Percentiles rank a stretch among this genome's conserved stretches.
Evolutionary conservation across 1,140 invertebrate genomes (phyloP).

Genomic region (Drosophila orosa): DNA sequence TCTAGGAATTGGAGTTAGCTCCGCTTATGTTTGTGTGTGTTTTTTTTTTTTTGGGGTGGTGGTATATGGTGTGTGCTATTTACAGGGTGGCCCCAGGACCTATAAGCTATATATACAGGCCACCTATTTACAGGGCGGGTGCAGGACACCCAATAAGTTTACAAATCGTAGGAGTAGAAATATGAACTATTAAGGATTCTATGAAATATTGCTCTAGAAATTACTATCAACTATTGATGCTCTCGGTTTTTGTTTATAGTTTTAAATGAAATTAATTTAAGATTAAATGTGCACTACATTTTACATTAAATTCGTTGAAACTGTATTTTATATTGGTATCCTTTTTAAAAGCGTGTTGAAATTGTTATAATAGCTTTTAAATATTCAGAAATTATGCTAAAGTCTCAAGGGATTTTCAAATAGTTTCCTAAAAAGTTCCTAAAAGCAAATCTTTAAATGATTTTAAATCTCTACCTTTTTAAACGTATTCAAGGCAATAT

Average conservation of each 20-base stretch:
- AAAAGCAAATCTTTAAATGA: not conserved
- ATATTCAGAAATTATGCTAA: not conserved
- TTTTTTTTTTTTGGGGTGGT: constrained; percentile 5
- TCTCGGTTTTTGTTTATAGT: not conserved
- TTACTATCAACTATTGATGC: too few relatives aligned
- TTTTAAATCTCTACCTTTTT: not conserved
- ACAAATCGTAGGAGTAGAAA: not conserved
- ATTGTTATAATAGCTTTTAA: not conserved
- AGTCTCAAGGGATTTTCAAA: not conserved
- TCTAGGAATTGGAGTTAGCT: constrained; percentile 59
- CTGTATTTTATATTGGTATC: too few relatives aligned
- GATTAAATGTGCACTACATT: not conserved
- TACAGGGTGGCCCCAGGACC: constrained; percentile 25
- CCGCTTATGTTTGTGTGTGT: constrained; percentile 20
- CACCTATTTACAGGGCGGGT: constrained; percentile 66
- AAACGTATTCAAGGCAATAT: not conserved
- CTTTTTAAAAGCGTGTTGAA: too few relatives aligned
- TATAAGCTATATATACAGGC: constrained; percentile 68
- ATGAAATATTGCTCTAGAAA: not conserved
- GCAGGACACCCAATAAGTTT: constrained; percentile 10
- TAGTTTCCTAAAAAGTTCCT: not conserved
- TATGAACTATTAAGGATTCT: not conserved
- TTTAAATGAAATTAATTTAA: not conserved
- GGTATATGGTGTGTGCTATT: constrained; percentile 21
- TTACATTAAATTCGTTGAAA: not conserved